Base-by-base conservation (phyloP, 2,888 invertebrate species). In the Hydroisotoma schaefferi region DNA sequence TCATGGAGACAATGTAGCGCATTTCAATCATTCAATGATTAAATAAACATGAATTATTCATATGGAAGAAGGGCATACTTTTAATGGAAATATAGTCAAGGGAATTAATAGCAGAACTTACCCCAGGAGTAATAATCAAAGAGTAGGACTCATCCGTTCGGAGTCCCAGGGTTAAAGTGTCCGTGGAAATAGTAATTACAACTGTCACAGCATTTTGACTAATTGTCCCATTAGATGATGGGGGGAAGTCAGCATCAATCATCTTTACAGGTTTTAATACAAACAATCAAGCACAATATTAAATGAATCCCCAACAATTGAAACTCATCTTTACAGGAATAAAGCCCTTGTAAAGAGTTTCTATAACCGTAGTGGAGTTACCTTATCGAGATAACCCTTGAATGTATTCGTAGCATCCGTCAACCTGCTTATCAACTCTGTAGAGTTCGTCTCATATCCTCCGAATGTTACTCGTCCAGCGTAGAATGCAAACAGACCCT, bases 71-170 rank as follows among this genome's bases (percentile, higher is more conserved):
- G n/a, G n/a, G n/a, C n/a, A n/a, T n/a, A n/a, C n/a, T n/a, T n/a
- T n/a, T n/a, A n/a, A n/a, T n/a, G n/a, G n/a, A n/a, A n/a, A n/a
- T n/a, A n/a, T n/a, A n/a, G n/a, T n/a, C n/a, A n/a, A n/a, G n/a
- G n/a, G n/a, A n/a, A n/a, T n/a, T n/a, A n/a, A n/a, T n/a, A n/a
- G n/a, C n/a, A n/a, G n/a, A n/a, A n/a, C n/a, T n/a, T n/a, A n/a
- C n/a, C n/a, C n/a, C 40, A 4, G n/a, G 20, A 15, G 44, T 15
- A 10, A 46, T 26, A 15, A 18, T 20, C 5, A 63, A 29, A 8
- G 26, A 55, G 26, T 67, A 67, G 12, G 61, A 59, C 40, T 67
- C 67, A 51, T 67, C 59, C 12, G 62, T 61, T 6, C 33, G 51
- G 22, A 53, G 18, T 2, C 26, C 8, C 37, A 53, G 28, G 5